A percentile compares a stretch with the other conserved stretches of the same genome.
These are phyloP conservation scores for Agrotis clavis DNA, from an alignment of 2,888 invertebrate species.

Conservation along the genomic window DNA sequence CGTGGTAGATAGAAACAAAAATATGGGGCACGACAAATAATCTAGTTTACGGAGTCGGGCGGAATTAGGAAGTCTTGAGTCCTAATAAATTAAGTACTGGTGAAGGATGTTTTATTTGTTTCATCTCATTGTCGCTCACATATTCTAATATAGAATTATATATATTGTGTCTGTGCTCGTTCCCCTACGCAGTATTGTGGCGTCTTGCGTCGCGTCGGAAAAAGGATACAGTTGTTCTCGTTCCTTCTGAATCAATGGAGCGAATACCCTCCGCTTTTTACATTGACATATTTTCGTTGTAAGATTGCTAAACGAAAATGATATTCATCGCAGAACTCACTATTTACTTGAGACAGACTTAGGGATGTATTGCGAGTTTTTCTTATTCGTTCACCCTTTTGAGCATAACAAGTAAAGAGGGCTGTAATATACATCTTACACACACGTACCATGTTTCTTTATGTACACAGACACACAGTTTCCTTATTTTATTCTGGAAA, in stretches of 20 bases:
- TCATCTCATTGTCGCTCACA: slow-evolving; percentile 7
- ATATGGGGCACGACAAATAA: slow-evolving; percentile 21
- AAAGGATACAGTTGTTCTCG: slow-evolving; percentile 39
- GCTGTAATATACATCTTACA: slow-evolving; percentile 52
- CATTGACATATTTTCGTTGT: slow-evolving; percentile 57
- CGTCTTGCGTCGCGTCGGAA: slow-evolving; percentile 14
- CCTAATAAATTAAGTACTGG: background rate
- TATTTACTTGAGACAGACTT: slow-evolving; percentile 54
- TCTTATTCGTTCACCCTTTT: slow-evolving; percentile 66
- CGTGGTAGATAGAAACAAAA: slow-evolving; percentile 23
- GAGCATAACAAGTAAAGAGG: slow-evolving; percentile 70
- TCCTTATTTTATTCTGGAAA: slow-evolving; percentile 55
- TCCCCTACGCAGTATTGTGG: slow-evolving; percentile 1
- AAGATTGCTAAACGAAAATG: slow-evolving; percentile 57
- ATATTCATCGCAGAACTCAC: slow-evolving; percentile 63
- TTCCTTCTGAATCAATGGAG: slow-evolving; percentile 58
- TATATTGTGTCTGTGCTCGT: slow-evolving; percentile 11
- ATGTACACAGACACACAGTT: slow-evolving; percentile 56
- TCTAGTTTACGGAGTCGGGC: slow-evolving; percentile 7
- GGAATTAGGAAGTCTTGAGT: slow-evolving; percentile 15
- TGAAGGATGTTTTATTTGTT: slow-evolving; percentile 10
- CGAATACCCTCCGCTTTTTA: slow-evolving; percentile 52
- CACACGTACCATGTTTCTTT: slow-evolving; percentile 57
- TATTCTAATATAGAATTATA: slow-evolving; percentile 13
- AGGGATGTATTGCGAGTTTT: slow-evolving; percentile 55